A percentile compares a stretch with the other conserved stretches of the same genome.
phyloP scores from a whole-genome alignment of 2,888 invertebrate species.

The Drosophila quinaria region DNA sequence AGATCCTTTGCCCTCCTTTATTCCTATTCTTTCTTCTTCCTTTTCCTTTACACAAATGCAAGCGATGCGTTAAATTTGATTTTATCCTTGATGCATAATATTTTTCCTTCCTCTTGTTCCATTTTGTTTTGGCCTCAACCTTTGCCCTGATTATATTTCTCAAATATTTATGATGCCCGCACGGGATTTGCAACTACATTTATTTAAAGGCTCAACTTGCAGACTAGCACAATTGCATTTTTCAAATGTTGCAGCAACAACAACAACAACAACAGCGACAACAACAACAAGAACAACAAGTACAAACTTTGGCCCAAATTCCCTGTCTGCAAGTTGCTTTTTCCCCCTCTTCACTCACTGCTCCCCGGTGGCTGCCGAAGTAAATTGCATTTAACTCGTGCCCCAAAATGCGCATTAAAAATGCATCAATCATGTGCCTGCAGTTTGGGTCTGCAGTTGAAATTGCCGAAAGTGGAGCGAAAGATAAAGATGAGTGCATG shows the following conservation, averaged over 20 bases:
- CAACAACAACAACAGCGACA: constrained; percentile 16
- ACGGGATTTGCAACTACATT: constrained; percentile 27
- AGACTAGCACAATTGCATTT: constrained; percentile 41
- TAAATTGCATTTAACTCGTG: constrained; percentile 45
- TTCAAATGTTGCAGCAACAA: constrained; percentile 33
- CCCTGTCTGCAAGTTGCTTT: constrained; percentile 15
- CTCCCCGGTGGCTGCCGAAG: constrained; percentile 7
- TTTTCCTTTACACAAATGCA: constrained; percentile 48
- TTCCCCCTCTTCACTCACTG: not conserved
- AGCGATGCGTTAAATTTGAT: constrained; percentile 80
- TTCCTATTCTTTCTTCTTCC: not conserved
- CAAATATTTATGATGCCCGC: constrained; percentile 52
- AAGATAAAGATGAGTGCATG: constrained; percentile 62
- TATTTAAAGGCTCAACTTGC: constrained; percentile 42
- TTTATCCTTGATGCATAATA: constrained; percentile 70
- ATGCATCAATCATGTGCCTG: constrained; percentile 79
- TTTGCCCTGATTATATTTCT: constrained; percentile 55
- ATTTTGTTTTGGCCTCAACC: constrained; percentile 48
- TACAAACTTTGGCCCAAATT: constrained; percentile 23
- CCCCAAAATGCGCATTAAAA: constrained; percentile 77
- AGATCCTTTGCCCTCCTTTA: not conserved
- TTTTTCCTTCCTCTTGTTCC: constrained; percentile 29
- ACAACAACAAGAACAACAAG: constrained; percentile 16
- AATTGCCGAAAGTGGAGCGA: constrained; percentile 34
- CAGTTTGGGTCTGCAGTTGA: constrained; percentile 38